phyloP scores from a whole-genome alignment of 2,888 invertebrate species.

The Chromoteleia sp. region DNA sequence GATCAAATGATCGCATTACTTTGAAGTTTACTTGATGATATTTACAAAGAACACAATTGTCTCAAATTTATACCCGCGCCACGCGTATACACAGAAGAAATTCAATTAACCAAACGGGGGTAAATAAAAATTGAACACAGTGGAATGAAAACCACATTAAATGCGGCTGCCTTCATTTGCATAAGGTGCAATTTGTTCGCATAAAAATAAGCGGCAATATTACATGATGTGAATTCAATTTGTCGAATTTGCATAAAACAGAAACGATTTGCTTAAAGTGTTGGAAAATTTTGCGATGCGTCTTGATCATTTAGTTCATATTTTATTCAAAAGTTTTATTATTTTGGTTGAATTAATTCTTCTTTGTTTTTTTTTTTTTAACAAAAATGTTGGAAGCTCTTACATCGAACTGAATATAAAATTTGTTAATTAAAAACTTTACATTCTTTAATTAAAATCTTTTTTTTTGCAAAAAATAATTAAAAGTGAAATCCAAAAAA shows the following conservation, averaged over 20 bases:
- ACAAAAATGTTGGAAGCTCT: too few species aligned
- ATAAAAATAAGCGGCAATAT: conserved; percentile 34
- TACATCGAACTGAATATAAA: too few species aligned
- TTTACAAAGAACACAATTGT: conserved; percentile 35
- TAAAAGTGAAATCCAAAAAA: too few species aligned
- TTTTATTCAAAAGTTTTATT: conserved; percentile 13
- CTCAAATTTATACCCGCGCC: conserved; percentile 10
- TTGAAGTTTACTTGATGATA: conserved; percentile 6
- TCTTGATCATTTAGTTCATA: conserved; percentile 13
- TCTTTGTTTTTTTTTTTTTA: too few species aligned
- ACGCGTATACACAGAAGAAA: conserved; percentile 16
- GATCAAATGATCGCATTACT: too few species aligned
- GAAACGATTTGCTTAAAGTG: conserved; percentile 38
- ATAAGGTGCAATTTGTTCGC: conserved; percentile 33
- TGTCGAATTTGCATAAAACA: conserved; percentile 37
- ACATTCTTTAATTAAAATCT: too few species aligned
- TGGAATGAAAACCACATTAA: conserved; percentile 35
- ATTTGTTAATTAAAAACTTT: too few species aligned
- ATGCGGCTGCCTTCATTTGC: conserved; percentile 26
- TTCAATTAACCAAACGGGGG: conserved; percentile 30
- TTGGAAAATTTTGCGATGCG: conserved; percentile 11
- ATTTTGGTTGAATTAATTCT: too few species aligned
- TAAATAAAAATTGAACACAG: conserved; percentile 44
- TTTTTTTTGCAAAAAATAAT: too few species aligned
- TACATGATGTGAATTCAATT: conserved; percentile 54